Evolutionary conservation across 1,140 invertebrate genomes (phyloP).

Genomic region (Proales similis): DNA sequence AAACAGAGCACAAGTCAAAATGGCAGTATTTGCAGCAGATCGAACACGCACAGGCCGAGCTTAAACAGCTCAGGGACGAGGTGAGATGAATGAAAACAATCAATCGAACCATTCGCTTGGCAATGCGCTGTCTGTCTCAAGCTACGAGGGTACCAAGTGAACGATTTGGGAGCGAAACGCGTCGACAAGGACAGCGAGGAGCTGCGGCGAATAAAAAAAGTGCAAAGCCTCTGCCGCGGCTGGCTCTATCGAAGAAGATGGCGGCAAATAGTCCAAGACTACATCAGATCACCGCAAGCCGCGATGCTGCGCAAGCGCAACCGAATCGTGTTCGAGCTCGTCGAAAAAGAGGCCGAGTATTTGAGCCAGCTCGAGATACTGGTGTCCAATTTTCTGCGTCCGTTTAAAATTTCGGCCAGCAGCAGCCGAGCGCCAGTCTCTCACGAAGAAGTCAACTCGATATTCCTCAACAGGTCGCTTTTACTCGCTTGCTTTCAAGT

Average conservation of each 20-base stretch:
- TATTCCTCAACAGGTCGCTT: constrained; percentile 71
- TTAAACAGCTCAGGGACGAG: constrained; percentile 79
- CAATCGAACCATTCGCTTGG: neutral
- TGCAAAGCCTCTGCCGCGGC: constrained; percentile 85
- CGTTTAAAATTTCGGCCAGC: constrained; percentile 81
- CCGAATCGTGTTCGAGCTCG: constrained; percentile 83
- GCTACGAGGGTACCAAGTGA: constrained; percentile 5
- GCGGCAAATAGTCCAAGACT: constrained; percentile 91
- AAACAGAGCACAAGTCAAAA: constrained; percentile 82
- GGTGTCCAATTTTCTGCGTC: constrained; percentile 80
- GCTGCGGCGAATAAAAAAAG: constrained; percentile 75
- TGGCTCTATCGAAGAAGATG: constrained; percentile 84
- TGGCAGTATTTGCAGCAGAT: constrained; percentile 88
- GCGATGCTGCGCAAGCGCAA: constrained; percentile 88
- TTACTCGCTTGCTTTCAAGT: neutral
- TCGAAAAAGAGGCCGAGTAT: constrained; percentile 67
- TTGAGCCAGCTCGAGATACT: constrained; percentile 75
- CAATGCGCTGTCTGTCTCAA: no score
- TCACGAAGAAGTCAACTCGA: constrained; percentile 88
- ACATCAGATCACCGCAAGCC: constrained; percentile 82
- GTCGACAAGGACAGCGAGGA: constrained; percentile 64
- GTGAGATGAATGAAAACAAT: constrained; percentile 54
- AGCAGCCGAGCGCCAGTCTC: constrained; percentile 84
- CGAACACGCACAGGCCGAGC: constrained; percentile 76
- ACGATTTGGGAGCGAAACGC: constrained; percentile 23